Conservation (phyloP, 2,888 invertebrate genomes). For the Platynereis dumerilii region DNA sequence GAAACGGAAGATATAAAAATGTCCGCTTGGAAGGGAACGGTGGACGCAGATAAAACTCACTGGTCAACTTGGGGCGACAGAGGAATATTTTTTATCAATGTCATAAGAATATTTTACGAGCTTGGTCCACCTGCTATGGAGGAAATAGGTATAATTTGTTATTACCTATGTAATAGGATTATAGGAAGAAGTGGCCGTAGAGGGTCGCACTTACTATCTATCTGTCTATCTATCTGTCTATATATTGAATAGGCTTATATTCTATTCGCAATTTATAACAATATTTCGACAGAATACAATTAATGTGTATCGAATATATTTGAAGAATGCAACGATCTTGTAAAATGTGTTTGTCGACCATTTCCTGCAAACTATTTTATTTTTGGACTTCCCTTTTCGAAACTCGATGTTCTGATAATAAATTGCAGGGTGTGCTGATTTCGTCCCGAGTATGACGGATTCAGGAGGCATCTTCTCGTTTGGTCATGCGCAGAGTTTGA, state of each 20-base stretch:
- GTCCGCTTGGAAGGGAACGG: background rate
- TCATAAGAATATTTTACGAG: slow-evolving; percentile 18
- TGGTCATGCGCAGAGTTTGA: background rate
- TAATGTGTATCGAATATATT: too few species aligned
- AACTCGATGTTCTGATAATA: too few species aligned
- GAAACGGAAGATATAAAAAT: slow-evolving; percentile 21
- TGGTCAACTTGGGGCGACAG: slow-evolving; percentile 12
- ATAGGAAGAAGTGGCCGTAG: background rate
- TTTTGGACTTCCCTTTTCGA: too few species aligned
- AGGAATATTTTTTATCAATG: slow-evolving; percentile 3
- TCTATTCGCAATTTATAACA: background rate
- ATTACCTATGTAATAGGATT: background rate
- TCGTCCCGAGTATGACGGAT: slow-evolving; percentile 2
- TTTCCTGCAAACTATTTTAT: too few species aligned
- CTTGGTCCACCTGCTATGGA: slow-evolving; percentile 13
- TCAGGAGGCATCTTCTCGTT: background rate
- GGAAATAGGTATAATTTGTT: slow-evolving; percentile 1
- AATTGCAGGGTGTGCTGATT: slow-evolving; percentile 15
- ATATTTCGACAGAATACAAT: too few species aligned
- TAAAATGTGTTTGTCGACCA: too few species aligned
- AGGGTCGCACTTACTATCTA: too few species aligned
- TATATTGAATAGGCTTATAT: too few species aligned
- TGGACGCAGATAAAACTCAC: slow-evolving; percentile 13
- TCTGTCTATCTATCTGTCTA: too few species aligned
- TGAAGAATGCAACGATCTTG: too few species aligned